Base-by-base conservation (phyloP, 2,113 vertebrate species). In the Parus major region DNA sequence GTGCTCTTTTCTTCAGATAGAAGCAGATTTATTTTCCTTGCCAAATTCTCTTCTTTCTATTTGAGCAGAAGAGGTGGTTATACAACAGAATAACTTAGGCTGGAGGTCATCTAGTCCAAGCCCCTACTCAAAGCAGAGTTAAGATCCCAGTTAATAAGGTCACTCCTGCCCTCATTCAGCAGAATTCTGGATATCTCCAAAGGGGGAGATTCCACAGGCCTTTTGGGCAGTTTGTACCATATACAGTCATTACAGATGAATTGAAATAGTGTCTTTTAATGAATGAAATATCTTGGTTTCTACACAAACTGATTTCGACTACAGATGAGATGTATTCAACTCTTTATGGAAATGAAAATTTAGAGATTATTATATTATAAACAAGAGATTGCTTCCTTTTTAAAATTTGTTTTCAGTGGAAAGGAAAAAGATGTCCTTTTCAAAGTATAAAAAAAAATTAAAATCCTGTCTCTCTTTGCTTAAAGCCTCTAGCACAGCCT, bases 201-300 rank as follows among this genome's bases (percentile, higher is more conserved):
- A 75, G 2, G 1, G 15, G 3, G 8, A 63, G 14, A 47, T 29
- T 63, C 27, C n/a, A 56, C 0, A 46, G 22, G 31, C 5, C 1
- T 82, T 81, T 42, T 42, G 9, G 24, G 5, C 3, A 33, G 13
- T 9, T n/a, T 85, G 10, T 41, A 16, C 33, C 7, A 19, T n/a
- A 31, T 11, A 42, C 20, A 57, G 18, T n/a, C 21, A 71, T 56
- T 36, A 44, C 3, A 42, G 8, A 0, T 39, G 11, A 61, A 52
- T 46, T 16, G 25, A 56, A 83, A 69, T 4, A 29, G 4, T 36
- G 63, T 29, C 5, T 46, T 24, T 79, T 76, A 12, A 57, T 59
- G 14, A 83, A 84, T 16, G 4, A 75, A 57, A 56, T 41, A 4
- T 2, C 15, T 85, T 55, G 1, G 0, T 5, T 65, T 81, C 66